These are phyloP conservation scores for Stomatorhinus ivindoensis DNA, from an alignment of 2,113 vertebrate species.

Conservation along the genomic window DNA sequence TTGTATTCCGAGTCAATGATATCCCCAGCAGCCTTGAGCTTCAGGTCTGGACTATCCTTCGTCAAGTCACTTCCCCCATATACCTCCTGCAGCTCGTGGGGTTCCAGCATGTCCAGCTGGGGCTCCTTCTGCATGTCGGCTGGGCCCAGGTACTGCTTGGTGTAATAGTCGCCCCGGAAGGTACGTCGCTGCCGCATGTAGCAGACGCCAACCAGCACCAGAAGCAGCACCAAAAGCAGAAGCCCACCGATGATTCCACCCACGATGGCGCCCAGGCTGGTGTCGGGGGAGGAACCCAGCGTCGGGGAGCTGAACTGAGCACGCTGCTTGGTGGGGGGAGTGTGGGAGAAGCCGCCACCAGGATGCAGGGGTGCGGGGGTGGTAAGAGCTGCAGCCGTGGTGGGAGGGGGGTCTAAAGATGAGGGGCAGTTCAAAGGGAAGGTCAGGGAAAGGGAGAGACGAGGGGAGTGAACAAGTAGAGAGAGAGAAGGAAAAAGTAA, in stretches of 20 bases:
- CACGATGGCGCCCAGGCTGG: conserved; percentile 77
- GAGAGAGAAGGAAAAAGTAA: conserved; percentile 62
- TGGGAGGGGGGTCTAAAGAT: conserved; percentile 89
- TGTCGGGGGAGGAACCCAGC: conserved; percentile 69
- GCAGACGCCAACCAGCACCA: conserved; percentile 68
- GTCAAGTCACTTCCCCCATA: conserved; percentile 71
- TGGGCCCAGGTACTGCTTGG: conserved; percentile 93
- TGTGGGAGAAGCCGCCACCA: conserved; percentile 64
- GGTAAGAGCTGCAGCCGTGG: conserved; percentile 75
- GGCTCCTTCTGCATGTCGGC: conserved; percentile 97
- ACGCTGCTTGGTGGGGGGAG: conserved; percentile 55
- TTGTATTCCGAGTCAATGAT: conserved; percentile 84
- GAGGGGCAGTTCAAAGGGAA: conserved; percentile 56
- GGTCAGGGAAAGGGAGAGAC: conserved; percentile 63
- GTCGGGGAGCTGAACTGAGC: conserved; percentile 73
- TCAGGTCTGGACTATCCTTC: conserved; percentile 80
- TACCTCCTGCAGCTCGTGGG: conserved; percentile 83
- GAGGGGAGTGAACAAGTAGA: conserved; percentile 63
- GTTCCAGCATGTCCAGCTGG: conserved; percentile 88
- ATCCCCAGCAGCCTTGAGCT: conserved; percentile 75
- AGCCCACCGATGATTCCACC: conserved; percentile 82
- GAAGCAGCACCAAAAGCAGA: conserved; percentile 76
- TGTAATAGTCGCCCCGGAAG: conserved; percentile 96
- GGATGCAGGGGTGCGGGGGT: conserved; percentile 61
- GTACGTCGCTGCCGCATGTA: conserved; percentile 85